A percentile compares a stretch with the other conserved stretches of the same genome.
phyloP scores from a whole-genome alignment of 2,113 vertebrate species.

The Sceloporus undulatus region DNA sequence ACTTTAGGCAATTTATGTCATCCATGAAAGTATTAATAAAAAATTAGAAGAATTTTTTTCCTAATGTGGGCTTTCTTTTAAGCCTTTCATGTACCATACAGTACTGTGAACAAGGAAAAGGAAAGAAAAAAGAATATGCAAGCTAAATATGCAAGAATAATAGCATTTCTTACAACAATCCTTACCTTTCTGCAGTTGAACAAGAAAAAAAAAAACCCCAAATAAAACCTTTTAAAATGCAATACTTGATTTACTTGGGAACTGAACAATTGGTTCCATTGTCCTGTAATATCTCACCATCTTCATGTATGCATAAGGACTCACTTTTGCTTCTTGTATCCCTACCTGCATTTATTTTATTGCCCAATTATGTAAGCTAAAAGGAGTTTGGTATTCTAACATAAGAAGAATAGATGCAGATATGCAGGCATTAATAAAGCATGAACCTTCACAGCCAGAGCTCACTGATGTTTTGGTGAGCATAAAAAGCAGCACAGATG shows the following conservation, averaged over 20 bases:
- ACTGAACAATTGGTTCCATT: slow-evolving; percentile 49
- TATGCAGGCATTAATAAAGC: not conserved
- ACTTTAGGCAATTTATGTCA: slow-evolving; percentile 54
- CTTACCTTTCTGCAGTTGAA: slow-evolving; percentile 78
- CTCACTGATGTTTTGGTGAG: not conserved
- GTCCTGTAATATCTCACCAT: slow-evolving; percentile 20
- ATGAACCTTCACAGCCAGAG: slow-evolving; percentile 40
- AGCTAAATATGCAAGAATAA: slow-evolving; percentile 61
- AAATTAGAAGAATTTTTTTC: slow-evolving; percentile 59
- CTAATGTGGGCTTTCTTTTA: slow-evolving; percentile 68
- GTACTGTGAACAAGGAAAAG: slow-evolving; percentile 61
- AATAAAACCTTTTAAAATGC: slow-evolving; percentile 80
- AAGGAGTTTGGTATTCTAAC: not conserved
- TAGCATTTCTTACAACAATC: slow-evolving; percentile 43
- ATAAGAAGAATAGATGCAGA: slow-evolving; percentile 13
- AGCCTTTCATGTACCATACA: slow-evolving; percentile 67
- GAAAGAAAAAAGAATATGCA: slow-evolving; percentile 55
- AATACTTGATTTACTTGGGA: slow-evolving; percentile 79
- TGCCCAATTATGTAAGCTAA: slow-evolving; percentile 31
- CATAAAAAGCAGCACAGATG: slow-evolving; percentile 37
- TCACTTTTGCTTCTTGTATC: slow-evolving; percentile 37
- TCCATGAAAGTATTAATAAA: slow-evolving; percentile 64
- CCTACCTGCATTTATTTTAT: slow-evolving; percentile 24
- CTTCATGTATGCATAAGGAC: slow-evolving; percentile 39
- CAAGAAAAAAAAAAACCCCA: slow-evolving; percentile 38